A percentile compares a stretch with the other conserved stretches of the same genome.
Conservation (phyloP, 2,797 vertebrate genomes). For the Lepilemur ruficaudatus region DNA sequence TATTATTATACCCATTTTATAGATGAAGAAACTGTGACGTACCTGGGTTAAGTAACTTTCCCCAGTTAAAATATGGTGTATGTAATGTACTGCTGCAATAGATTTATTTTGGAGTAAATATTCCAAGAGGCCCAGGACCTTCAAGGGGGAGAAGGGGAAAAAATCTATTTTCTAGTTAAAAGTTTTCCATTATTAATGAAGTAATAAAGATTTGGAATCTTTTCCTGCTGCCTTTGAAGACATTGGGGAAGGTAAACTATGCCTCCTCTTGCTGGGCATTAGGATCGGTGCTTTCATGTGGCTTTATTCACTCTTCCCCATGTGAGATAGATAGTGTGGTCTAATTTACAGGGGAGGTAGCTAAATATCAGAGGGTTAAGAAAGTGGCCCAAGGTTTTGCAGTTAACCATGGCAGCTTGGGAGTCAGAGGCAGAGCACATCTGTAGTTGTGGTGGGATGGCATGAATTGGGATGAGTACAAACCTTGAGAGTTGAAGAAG, state of each 20-base stretch:
- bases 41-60: background rate
- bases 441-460: background rate
- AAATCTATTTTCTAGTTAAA: background rate
- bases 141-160: background rate
- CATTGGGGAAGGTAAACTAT: background rate
- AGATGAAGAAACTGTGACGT: background rate
- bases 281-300: background rate
- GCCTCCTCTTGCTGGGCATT: background rate
- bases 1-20: background rate
- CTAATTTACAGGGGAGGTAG: background rate
- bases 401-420: background rate
- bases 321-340: background rate
- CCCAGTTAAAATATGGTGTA: background rate
- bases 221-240: background rate
- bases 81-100: background rate
- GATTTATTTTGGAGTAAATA: background rate
- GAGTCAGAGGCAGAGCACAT: background rate
- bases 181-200: background rate
- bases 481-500: background rate
- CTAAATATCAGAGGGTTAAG: background rate
- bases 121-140: background rate
- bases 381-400: background rate
- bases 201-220: background rate
- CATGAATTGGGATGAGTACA: background rate
- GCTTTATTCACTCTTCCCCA: background rate